These are phyloP conservation scores for Arnoldichthys spilopterus DNA, from an alignment of 2,797 vertebrate species.

Conservation along the genomic window DNA sequence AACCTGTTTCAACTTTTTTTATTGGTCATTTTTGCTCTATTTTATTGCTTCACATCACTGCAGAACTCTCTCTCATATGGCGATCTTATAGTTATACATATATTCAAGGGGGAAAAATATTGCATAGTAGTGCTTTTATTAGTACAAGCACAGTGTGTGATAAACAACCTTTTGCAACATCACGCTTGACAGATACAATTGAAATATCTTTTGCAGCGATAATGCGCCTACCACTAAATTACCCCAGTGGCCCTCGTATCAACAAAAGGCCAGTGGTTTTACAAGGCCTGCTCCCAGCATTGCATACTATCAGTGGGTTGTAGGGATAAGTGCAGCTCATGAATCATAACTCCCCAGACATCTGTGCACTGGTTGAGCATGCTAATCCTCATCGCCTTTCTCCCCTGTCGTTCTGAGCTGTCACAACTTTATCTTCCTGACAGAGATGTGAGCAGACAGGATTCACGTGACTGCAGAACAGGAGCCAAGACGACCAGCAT, in stretches of 20 bases:
- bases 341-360: constrained; percentile 60
- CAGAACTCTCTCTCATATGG: no score
- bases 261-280: constrained; percentile 62
- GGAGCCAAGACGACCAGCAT: constrained; percentile 34
- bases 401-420: constrained; percentile 47
- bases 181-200: constrained; percentile 57
- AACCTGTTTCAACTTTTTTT: no score
- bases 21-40: no score
- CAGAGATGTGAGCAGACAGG: constrained; percentile 76
- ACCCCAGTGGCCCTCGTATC: constrained; percentile 65
- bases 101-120: neutral
- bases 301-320: constrained; percentile 59
- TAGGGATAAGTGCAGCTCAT: constrained; percentile 62
- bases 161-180: neutral
- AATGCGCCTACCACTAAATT: constrained; percentile 62
- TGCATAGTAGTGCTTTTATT: neutral
- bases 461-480: constrained; percentile 43
- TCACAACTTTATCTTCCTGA: constrained; percentile 61
- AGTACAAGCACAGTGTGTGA: neutral
- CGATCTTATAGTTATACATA: no score
- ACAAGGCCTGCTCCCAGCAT: constrained; percentile 51
- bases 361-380: constrained; percentile 54
- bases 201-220: constrained; percentile 69
- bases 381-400: constrained; percentile 47
- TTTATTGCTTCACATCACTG: no score